These are phyloP conservation scores for Acrobasis consociella DNA, from an alignment of 2,888 invertebrate species.

Conservation along the genomic window DNA sequence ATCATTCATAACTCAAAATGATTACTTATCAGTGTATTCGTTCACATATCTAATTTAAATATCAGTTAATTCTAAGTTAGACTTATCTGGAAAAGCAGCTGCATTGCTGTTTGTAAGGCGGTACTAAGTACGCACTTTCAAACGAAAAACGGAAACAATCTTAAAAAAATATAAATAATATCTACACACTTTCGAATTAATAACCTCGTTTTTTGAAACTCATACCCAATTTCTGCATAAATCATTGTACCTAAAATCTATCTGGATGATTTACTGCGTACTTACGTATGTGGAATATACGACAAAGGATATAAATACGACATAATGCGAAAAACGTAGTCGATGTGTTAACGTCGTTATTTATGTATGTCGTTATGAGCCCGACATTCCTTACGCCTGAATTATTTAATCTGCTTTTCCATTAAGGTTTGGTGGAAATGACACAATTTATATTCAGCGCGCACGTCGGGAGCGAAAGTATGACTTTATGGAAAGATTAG, in stretches of 20 bases:
- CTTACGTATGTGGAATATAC: constrained; percentile 60
- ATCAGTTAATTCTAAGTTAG: no score
- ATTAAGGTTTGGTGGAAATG: constrained; percentile 77
- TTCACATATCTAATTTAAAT: no score
- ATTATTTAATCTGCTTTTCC: constrained; percentile 81
- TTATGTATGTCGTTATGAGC: constrained; percentile 76
- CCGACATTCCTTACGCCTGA: constrained; percentile 77
- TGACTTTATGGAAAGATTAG: constrained; percentile 72
- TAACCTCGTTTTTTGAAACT: no score
- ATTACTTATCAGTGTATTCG: no score
- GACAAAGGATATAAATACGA: constrained; percentile 45
- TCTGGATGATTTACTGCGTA: constrained; percentile 63
- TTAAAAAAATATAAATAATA: no score
- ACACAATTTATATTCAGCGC: constrained; percentile 78
- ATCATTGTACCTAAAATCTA: constrained; percentile 61
- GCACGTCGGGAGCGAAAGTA: constrained; percentile 58
- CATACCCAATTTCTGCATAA: constrained; percentile 43
- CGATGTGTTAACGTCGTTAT: constrained; percentile 73
- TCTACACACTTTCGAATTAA: no score
- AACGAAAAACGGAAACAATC: no score
- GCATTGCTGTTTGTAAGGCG: no score
- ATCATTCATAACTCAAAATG: no score
- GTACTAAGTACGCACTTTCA: no score
- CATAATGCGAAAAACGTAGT: constrained; percentile 44
- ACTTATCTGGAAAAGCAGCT: no score